These are phyloP conservation scores for Mesopsocus fuscifrons DNA, from an alignment of 2,888 invertebrate species.

Conservation along the genomic window DNA sequence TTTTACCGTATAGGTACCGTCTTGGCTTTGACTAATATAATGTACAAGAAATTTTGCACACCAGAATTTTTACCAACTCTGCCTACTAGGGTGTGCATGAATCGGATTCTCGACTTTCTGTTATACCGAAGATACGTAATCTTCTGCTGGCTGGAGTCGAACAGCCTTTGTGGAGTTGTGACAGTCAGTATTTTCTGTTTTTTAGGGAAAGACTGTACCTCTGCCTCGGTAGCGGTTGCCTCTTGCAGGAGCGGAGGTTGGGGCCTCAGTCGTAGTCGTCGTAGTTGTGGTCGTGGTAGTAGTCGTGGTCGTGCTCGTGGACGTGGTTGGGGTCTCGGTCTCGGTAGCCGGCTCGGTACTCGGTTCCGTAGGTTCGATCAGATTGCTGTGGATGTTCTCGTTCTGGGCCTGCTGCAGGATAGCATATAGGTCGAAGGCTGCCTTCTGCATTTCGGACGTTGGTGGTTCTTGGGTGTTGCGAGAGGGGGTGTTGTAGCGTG, in stretches of 20 bases:
- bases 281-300: slow-evolving; percentile 31
- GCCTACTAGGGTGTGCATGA: too few relatives aligned
- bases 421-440: slow-evolving; percentile 64
- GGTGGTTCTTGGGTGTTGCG: slow-evolving; percentile 29
- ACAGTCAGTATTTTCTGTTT: too few relatives aligned
- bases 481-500: too few relatives aligned
- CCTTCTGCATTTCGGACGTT: slow-evolving; percentile 41
- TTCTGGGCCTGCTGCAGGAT: slow-evolving; percentile 44
- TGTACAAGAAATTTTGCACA: too few relatives aligned
- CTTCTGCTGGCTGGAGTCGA: too few relatives aligned
- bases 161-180: too few relatives aligned
- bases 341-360: slow-evolving; percentile 20
- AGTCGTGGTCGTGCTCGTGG: slow-evolving; percentile 32
- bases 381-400: slow-evolving; percentile 21
- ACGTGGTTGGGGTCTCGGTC: slow-evolving; percentile 32
- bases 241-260: slow-evolving; percentile 20
- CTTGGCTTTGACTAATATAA: too few relatives aligned
- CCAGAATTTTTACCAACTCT: too few relatives aligned
- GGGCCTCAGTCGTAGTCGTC: slow-evolving; percentile 25
- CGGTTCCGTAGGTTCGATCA: slow-evolving; percentile 19
- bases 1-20: too few relatives aligned
- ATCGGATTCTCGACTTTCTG: too few relatives aligned
- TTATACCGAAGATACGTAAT: too few relatives aligned
- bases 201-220: too few relatives aligned
- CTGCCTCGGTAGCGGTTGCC: neutral